Conservation (phyloP, 2,113 vertebrate genomes). For the Merops nubicus region DNA sequence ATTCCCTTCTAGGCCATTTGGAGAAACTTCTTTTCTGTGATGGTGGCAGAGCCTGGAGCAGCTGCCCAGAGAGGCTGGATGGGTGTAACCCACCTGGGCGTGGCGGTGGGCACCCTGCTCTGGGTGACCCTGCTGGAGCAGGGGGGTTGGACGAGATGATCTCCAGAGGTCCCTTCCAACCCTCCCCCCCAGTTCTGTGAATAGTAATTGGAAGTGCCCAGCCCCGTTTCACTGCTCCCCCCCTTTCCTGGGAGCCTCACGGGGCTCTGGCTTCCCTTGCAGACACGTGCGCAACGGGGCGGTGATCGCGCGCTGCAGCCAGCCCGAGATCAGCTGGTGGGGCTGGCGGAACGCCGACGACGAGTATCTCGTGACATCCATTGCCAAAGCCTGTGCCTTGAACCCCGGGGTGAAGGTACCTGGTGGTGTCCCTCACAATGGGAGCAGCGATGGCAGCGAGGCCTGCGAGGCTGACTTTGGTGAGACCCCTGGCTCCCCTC, state of each 20-base stretch:
- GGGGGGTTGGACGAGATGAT: background rate
- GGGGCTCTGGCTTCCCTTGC: background rate
- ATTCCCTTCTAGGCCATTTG: background rate
- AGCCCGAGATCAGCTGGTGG: slow-evolving; percentile 99
- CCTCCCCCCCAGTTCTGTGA: background rate
- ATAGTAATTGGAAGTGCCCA: background rate
- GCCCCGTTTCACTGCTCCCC: background rate
- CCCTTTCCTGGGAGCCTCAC: accelerated
- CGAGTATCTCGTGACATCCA: slow-evolving; percentile 95
- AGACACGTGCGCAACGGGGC: slow-evolving; percentile 93
- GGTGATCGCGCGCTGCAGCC: slow-evolving; percentile 95
- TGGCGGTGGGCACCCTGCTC: background rate
- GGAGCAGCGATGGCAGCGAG: slow-evolving; percentile 83
- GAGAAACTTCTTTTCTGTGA: background rate
- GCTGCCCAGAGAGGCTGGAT: background rate
- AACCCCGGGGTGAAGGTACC: slow-evolving; percentile 76
- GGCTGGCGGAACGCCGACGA: slow-evolving; percentile 98
- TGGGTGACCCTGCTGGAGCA: background rate
- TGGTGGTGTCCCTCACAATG: slow-evolving; percentile 30
- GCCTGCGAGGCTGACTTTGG: slow-evolving; percentile 91
- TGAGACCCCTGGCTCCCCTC: slow-evolving; percentile 52
- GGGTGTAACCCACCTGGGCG: background rate
- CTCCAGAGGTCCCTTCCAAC: background rate
- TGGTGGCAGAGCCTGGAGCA: background rate
- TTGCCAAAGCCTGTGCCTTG: slow-evolving; percentile 95